Conservation (phyloP, 2,888 invertebrate species). For the Ecdyonurus torrentis region DNA sequence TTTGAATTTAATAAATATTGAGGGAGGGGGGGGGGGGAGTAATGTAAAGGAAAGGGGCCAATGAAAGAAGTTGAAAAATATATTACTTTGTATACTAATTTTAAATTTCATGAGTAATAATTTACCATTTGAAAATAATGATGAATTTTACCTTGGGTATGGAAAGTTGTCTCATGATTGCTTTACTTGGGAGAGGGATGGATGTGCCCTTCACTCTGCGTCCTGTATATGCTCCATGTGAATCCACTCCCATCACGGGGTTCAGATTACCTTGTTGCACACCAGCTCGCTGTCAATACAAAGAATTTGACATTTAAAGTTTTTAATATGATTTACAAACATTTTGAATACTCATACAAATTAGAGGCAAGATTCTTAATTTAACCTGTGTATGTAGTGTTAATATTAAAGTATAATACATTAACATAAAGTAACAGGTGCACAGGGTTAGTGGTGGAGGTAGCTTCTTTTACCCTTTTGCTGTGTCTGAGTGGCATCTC, state of each 20-base stretch:
- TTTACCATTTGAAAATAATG: too few relatives aligned
- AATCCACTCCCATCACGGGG: background rate
- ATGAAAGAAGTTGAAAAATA: background rate
- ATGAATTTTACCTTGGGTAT: constrained; percentile 1
- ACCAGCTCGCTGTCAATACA: background rate
- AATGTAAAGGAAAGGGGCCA: background rate
- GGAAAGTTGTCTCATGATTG: background rate
- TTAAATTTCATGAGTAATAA: background rate
- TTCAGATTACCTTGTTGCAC: background rate
- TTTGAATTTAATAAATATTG: too few relatives aligned
- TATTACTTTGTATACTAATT: background rate
- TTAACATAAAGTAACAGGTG: too few relatives aligned
- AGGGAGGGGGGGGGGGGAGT: too few relatives aligned
- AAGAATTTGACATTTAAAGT: background rate
- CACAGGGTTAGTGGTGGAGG: too few relatives aligned
- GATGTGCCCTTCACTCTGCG: background rate
- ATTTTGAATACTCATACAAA: constrained; percentile 6
- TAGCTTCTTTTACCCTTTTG: constrained; percentile 12
- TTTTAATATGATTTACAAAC: background rate
- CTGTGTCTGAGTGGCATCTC: constrained; percentile 15
- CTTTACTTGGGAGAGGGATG: background rate
- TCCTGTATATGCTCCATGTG: background rate
- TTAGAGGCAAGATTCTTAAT: too few relatives aligned
- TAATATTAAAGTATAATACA: too few relatives aligned
- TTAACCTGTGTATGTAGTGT: too few relatives aligned